Conservation (phyloP, 1,140 invertebrate genomes). For the Diorhabda sublineata region DNA sequence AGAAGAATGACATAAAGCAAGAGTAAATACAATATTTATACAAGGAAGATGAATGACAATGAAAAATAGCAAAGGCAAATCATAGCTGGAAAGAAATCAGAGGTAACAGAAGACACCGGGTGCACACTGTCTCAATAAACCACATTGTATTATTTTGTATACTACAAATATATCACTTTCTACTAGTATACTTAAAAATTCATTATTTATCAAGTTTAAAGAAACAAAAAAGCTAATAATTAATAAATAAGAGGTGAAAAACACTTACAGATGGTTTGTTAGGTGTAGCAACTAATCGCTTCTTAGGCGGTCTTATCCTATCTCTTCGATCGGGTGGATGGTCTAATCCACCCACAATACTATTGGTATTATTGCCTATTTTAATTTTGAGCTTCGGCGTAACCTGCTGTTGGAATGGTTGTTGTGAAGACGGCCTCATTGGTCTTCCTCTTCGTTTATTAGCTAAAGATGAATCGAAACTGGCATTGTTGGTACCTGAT, state of each 20-base stretch:
- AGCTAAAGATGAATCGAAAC: conserved; percentile 35
- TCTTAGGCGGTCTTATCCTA: conserved; percentile 73
- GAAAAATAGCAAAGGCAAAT: too few relatives aligned
- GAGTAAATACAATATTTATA: too few relatives aligned
- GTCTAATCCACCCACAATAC: conserved; percentile 43
- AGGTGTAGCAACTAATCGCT: conserved; percentile 62
- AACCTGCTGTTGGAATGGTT: conserved; percentile 37
- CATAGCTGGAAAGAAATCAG: too few relatives aligned
- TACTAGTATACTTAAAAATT: too few relatives aligned
- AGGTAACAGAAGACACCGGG: too few relatives aligned
- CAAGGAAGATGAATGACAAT: too few relatives aligned
- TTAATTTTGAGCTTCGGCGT: conserved; percentile 81
- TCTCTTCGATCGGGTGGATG: conserved; percentile 50
- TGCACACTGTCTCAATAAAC: too few relatives aligned
- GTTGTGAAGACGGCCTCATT: conserved; percentile 37
- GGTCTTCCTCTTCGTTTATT: conserved; percentile 57
- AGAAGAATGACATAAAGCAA: too few relatives aligned
- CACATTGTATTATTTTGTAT: too few relatives aligned
- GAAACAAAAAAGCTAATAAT: too few relatives aligned
- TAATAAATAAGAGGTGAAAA: neutral
- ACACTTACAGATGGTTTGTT: conserved; percentile 35
- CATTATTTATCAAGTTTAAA: too few relatives aligned
- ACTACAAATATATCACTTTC: too few relatives aligned
- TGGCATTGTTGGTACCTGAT: conserved; percentile 45
- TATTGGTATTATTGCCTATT: conserved; percentile 68